phyloP scores from a whole-genome alignment of 2,888 invertebrate genomes.

The Pemphredon lugubris region DNA sequence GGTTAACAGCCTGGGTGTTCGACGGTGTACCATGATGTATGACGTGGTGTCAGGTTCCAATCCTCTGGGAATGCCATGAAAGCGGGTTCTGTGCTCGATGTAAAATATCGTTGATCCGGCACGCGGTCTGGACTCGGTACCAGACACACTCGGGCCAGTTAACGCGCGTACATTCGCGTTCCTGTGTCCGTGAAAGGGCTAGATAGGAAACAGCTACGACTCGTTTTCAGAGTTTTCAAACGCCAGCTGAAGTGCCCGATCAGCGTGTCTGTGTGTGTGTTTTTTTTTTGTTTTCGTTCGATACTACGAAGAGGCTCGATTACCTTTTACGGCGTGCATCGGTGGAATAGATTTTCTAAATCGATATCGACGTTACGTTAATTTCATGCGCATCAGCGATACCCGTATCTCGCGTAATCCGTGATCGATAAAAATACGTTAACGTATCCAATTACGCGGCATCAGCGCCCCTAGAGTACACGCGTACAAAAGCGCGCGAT shows the following conservation, averaged over 20 bases:
- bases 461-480: background rate
- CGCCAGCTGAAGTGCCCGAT: conserved; percentile 25
- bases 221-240: conserved; percentile 20
- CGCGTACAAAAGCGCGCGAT: background rate
- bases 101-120: conserved; percentile 69
- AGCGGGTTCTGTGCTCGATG: conserved; percentile 70
- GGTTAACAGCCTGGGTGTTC: conserved; percentile 70
- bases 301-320: conserved; percentile 22
- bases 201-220: conserved; percentile 10
- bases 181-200: no score
- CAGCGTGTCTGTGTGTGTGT: no score
- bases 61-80: conserved; percentile 68
- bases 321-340: conserved; percentile 12
- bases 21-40: conserved; percentile 71
- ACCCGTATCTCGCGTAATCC: conserved; percentile 18
- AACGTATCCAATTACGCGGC: conserved; percentile 4
- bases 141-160: conserved; percentile 48
- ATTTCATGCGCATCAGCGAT: no score
- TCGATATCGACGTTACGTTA: background rate
- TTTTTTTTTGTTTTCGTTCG: no score
- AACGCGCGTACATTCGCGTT: no score
- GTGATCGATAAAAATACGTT: conserved; percentile 27
- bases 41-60: conserved; percentile 72
- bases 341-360: no score
- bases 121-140: conserved; percentile 41